Evolutionary conservation across 2,797 vertebrate species (phyloP).

Genomic region (Syndactyla subalaris): DNA sequence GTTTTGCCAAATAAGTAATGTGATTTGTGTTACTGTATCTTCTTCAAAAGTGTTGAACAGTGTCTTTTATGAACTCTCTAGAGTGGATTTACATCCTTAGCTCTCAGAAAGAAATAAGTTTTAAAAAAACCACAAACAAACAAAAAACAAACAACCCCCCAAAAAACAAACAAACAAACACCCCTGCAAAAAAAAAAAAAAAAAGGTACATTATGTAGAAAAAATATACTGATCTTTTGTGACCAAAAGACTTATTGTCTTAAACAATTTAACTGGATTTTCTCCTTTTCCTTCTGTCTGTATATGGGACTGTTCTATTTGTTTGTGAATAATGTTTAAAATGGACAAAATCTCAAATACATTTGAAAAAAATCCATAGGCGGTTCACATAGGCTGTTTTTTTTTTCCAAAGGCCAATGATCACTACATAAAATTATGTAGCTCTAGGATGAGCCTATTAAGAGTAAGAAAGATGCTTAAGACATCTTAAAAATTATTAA

Average conservation of each 20-base stretch:
- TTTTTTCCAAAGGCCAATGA: fast-evolving
- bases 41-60: neutral
- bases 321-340: neutral
- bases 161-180: no score
- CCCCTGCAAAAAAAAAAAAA: no score
- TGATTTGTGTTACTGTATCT: neutral
- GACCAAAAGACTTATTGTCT: neutral
- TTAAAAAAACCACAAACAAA: neutral
- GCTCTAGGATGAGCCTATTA: neutral
- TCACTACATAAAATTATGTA: neutral
- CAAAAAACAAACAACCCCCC: no score
- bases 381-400: neutral
- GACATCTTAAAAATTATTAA: neutral
- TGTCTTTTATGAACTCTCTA: neutral
- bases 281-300: neutral
- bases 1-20: neutral
- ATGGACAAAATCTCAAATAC: neutral
- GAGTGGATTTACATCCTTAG: neutral
- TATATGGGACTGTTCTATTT: neutral
- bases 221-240: neutral
- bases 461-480: neutral
- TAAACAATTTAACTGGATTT: neutral
- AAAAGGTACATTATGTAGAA: neutral
- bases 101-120: neutral
- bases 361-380: neutral